phyloP scores from a whole-genome alignment of 2,888 invertebrate genomes.

The Epirrita christyi region DNA sequence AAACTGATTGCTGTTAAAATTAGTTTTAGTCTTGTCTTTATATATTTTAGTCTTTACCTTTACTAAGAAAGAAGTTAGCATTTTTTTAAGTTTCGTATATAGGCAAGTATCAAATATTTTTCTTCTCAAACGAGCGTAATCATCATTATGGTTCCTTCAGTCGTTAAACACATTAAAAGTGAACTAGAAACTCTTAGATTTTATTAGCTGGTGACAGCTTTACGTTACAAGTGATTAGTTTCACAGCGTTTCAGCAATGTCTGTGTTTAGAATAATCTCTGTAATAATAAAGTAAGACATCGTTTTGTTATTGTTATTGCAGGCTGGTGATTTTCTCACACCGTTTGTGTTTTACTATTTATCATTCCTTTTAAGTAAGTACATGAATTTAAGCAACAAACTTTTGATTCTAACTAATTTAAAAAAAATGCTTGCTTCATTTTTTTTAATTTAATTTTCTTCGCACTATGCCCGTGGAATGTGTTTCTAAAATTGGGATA shows the following conservation, averaged over 20 bases:
- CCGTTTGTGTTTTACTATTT: neutral
- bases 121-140: conserved; percentile 10
- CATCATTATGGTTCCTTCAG: conserved; percentile 23
- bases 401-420: no score
- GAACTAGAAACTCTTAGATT: conserved; percentile 26
- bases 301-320: conserved; percentile 9
- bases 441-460: no score
- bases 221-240: conserved; percentile 23
- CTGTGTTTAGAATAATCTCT: conserved; percentile 14
- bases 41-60: no score
- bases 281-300: conserved; percentile 5
- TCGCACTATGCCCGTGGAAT: no score
- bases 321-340: conserved; percentile 11
- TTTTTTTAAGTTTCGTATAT: neutral
- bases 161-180: conserved; percentile 25
- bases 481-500: no score
- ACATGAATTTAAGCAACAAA: no score
- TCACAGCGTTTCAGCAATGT: conserved; percentile 22
- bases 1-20: no score
- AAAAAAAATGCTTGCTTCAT: no score
- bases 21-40: no score
- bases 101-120: conserved; percentile 5
- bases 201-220: conserved; percentile 27
- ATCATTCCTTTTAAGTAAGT: no score
- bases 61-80: no score